phyloP scores from a whole-genome alignment of 1,140 invertebrate species.

The Ericerus pela region DNA sequence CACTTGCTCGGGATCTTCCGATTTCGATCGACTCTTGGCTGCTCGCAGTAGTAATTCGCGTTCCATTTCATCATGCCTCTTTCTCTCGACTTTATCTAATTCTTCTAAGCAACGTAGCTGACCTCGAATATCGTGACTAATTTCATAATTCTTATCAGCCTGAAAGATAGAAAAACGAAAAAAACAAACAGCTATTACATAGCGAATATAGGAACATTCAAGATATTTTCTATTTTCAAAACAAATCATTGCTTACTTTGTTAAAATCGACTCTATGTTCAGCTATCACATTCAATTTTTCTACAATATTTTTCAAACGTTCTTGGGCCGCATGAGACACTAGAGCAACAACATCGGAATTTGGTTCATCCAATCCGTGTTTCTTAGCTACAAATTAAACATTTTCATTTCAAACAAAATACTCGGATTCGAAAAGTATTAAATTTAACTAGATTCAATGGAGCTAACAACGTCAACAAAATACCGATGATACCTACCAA shows the following conservation, averaged over 20 bases:
- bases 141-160: conserved; percentile 73
- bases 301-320: conserved; percentile 75
- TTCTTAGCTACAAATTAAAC: conserved; percentile 39
- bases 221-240: not conserved
- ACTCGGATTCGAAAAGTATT: not conserved
- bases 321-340: conserved; percentile 94
- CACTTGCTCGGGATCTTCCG: conserved; percentile 92
- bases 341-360: conserved; percentile 72
- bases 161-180: conserved; percentile 29
- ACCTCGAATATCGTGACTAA: conserved; percentile 72
- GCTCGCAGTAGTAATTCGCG: conserved; percentile 79
- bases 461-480: not conserved
- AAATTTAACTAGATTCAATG: not conserved
- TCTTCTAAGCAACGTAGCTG: conserved; percentile 94
- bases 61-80: conserved; percentile 85
- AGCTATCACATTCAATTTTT: conserved; percentile 84
- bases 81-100: conserved; percentile 82
- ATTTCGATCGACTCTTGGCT: conserved; percentile 88
- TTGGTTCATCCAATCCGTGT: conserved; percentile 74
- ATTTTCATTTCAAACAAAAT: not conserved
- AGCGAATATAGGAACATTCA: not conserved
- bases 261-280: conserved; percentile 85
- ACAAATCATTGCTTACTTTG: conserved; percentile 42
- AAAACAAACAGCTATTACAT: not conserved
- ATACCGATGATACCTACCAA: conserved; percentile 36